Base-by-base conservation (phyloP, 2,113 vertebrate genomes). In the Benitochromis conjunctus region DNA sequence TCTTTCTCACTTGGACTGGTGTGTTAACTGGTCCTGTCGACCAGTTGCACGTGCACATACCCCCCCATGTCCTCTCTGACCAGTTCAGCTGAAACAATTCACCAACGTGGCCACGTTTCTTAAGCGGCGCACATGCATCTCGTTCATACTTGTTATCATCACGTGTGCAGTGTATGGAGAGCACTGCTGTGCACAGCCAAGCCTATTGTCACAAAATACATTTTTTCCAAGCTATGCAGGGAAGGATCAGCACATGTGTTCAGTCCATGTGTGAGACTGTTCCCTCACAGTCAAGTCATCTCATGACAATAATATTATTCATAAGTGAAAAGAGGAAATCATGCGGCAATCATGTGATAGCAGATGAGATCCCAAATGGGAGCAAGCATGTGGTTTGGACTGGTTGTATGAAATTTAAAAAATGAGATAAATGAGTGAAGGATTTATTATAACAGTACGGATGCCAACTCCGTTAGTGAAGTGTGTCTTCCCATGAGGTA, bases 191-290 rank as follows among this genome's bases (percentile, higher is more conserved):
- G 64, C 11, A 21, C 82, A 31, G 77, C 34, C 41, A 79, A 62
- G 81, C 86, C 82, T 69, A 84, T 79, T 76, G 82, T 46, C 41
- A 85, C 78, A 53, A 82, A 79, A 86, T 90, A 90, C 18, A 83
- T 91, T 77, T 58, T 76, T 88, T 79, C 48, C 55, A 54, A 83
- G 80, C 56, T 24, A 34, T 83, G 80, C 62, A 64, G 77, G 5
- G 12, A 55, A 89, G 81, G 79, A 66, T 18, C 16, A 55, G 53
- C 14, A 60, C 57, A 18, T 58, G 78, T 88, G 64, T 29, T 76
- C 51, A 7, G 34, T 12, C 26, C 76, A 54, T 43, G 62, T 80
- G 83, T 74, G 54, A 34, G 74, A 56, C 29, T 56, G 26, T 41
- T 38, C 76, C 41, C 9, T 81, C 38, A 60, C 12, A 79, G 60